Conservation (phyloP, 2,888 invertebrate species). For the Platycheirus albimanus region DNA sequence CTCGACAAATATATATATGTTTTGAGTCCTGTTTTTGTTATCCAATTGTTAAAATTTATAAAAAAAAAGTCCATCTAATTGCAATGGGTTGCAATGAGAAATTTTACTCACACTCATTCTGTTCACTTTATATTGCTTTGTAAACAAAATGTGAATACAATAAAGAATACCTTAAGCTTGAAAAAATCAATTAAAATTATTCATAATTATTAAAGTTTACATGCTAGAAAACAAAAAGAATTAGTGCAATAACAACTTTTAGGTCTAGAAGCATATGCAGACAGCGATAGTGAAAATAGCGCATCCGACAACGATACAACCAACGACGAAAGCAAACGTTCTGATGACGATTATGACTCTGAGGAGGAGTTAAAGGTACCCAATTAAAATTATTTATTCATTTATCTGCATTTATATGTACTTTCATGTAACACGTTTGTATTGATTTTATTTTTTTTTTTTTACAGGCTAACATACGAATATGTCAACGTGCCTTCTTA, state of each 20-base stretch:
- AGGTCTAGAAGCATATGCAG: constrained; percentile 94
- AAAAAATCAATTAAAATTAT: constrained; percentile 69
- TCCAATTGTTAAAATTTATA: too few relatives aligned
- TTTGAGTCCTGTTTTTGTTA: too few relatives aligned
- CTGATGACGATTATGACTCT: constrained; percentile 84
- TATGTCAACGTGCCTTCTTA: constrained; percentile 87
- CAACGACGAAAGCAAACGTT: constrained; percentile 81
- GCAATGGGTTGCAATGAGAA: too few relatives aligned
- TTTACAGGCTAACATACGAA: constrained; percentile 85
- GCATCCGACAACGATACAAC: constrained; percentile 82
- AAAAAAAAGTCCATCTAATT: too few relatives aligned
- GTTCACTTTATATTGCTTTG: constrained; percentile 1
- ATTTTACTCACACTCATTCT: too few relatives aligned
- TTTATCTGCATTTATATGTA: too few relatives aligned
- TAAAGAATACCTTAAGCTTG: constrained; percentile 44
- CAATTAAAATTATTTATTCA: too few relatives aligned
- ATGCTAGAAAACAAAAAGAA: constrained; percentile 75
- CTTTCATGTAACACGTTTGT: too few relatives aligned
- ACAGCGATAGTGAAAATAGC: constrained; percentile 86
- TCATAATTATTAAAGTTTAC: too few relatives aligned
- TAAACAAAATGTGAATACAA: too few relatives aligned
- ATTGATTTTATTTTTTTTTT: constrained; percentile 2
- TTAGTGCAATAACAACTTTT: constrained; percentile 82
- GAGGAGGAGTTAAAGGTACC: constrained; percentile 89
- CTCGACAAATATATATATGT: too few relatives aligned